Base-by-base conservation (phyloP, 2,888 invertebrate genomes). In the Yponomeuta sedellus region DNA sequence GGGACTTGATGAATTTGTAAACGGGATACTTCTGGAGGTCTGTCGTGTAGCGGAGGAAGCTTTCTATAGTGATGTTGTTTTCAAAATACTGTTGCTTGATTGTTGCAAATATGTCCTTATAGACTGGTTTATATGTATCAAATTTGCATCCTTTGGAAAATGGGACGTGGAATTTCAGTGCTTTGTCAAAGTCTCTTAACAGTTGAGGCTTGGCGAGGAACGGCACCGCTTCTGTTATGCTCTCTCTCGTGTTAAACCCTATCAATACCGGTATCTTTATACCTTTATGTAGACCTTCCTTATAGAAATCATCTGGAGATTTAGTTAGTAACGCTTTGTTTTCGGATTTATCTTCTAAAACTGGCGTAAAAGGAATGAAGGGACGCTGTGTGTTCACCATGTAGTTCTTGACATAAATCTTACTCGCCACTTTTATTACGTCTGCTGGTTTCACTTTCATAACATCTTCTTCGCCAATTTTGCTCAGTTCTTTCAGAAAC, bases 231-330 rank as follows among this genome's bases (percentile, higher is more conserved):
- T 90, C 88, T n/a, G 88, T 79, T 69, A 91, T 85, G 71, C 86
- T 84, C 75, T 92, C 92, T 75, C 88, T 82, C 25, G 88, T 91
- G 68, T 86, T 92, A 67, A 87, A 92, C 57, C 92, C 92, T n/a
- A 91, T 80, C 62, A 92, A 74, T 58, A 91, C 78, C 12, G 91
- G 87, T 67, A 87, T 82, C 52, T 70, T 73, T 5, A 71, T 68
- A 34, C 73, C 68, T 28, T 71, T 68, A 19, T 67, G 68, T 64
- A 69, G 66, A 10, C 67, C 52, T 10, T 68, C 69, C n/a, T 70
- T 69, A 56, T 75, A 73, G 65, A 79, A 74, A 11, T 81, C 71
- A 10, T 76, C 71, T 2, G 81, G 78, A 12, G 69, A 68, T 52
- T 70, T 72, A 3, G 70, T 74, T 56, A 90, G 64, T 59, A 90